phyloP scores from a whole-genome alignment of 2,113 vertebrate species.

The Equus przewalskii region DNA sequence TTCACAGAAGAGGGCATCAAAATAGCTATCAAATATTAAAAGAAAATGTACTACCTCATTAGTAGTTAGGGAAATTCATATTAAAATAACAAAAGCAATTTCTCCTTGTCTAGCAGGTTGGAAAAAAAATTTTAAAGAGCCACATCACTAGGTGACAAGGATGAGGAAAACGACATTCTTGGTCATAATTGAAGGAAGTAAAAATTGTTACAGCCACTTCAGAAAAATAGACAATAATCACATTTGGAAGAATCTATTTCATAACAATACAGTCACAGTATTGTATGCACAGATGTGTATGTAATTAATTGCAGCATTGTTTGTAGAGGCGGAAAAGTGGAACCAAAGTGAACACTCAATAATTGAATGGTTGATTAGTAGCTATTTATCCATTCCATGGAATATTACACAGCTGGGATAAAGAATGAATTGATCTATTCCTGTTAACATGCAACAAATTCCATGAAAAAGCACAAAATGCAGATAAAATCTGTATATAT shows the following conservation, averaged over 20 bases:
- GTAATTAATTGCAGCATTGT: neutral
- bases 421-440: neutral
- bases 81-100: conserved; percentile 12
- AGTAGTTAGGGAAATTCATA: neutral
- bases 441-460: neutral
- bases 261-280: neutral
- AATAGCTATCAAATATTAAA: conserved; percentile 17
- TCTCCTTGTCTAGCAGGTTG: neutral
- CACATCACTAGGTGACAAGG: neutral
- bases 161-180: neutral
- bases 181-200: neutral
- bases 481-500: neutral
- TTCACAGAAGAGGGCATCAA: neutral
- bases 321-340: neutral
- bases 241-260: neutral
- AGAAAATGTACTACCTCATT: neutral
- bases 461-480: neutral
- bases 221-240: neutral
- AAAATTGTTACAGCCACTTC: neutral
- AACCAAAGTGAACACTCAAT: neutral
- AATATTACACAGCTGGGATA: neutral
- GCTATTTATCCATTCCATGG: neutral
- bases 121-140: neutral
- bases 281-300: neutral
- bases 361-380: neutral